These are phyloP conservation scores for Lutjanus campechanus DNA, from an alignment of 2,797 vertebrate genomes.

Conservation along the genomic window DNA sequence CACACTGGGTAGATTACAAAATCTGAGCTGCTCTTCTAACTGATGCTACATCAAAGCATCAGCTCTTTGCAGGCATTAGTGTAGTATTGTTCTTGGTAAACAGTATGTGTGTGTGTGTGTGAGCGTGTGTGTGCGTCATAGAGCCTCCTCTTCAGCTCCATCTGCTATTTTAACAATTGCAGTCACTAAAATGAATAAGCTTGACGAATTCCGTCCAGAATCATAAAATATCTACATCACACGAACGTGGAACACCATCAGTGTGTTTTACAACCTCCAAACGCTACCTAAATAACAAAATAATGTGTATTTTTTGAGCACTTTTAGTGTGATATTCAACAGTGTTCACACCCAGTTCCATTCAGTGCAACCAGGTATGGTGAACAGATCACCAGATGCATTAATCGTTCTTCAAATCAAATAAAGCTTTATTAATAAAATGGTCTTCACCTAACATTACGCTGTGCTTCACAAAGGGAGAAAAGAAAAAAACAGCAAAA, in stretches of 20 bases:
- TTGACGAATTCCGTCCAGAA: constrained; percentile 4
- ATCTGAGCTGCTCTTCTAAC: constrained; percentile 36
- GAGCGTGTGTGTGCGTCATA: not conserved
- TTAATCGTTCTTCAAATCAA: not conserved
- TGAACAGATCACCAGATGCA: not conserved
- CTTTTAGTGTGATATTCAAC: not conserved
- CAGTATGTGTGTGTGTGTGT: not conserved
- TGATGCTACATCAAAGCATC: constrained; percentile 54
- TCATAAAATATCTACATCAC: not conserved
- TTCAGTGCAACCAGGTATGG: not conserved
- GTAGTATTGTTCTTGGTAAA: constrained; percentile 37
- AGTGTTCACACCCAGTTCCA: not conserved
- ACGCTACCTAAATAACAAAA: too few relatives aligned
- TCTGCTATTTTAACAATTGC: constrained; percentile 1
- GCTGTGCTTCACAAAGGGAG: not conserved
- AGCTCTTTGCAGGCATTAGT: constrained; percentile 34
- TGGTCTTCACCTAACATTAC: not conserved
- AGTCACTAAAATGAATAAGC: not conserved
- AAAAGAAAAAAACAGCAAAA: not conserved
- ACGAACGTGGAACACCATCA: not conserved
- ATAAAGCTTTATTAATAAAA: too few relatives aligned
- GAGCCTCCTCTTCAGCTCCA: not conserved
- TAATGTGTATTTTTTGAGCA: too few relatives aligned
- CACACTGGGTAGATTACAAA: constrained; percentile 54
- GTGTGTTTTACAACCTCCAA: not conserved